Evolutionary conservation across 1,140 invertebrate species (phyloP).

Genomic region (Musca domestica): DNA sequence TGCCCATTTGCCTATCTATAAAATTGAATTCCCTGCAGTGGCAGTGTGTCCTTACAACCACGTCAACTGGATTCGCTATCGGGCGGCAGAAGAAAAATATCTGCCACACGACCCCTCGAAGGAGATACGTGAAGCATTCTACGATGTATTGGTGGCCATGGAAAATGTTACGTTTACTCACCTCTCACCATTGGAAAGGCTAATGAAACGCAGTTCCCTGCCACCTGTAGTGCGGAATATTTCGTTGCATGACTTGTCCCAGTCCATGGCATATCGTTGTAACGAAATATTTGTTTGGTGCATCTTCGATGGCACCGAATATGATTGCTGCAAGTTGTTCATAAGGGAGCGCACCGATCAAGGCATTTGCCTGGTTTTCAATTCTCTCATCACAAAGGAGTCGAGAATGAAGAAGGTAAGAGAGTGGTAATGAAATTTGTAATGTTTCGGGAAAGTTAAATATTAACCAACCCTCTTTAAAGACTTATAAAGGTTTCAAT

Average conservation of each 20-base stretch:
- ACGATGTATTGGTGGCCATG: slow-evolving; percentile 30
- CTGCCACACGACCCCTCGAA: slow-evolving; percentile 29
- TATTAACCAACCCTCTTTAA: too few relatives aligned
- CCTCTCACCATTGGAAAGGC: slow-evolving; percentile 30
- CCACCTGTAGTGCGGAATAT: too few relatives aligned
- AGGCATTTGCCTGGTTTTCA: slow-evolving; percentile 42
- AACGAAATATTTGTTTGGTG: slow-evolving; percentile 42
- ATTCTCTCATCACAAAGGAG: slow-evolving; percentile 40
- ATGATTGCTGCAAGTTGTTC: slow-evolving; percentile 42
- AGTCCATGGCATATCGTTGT: slow-evolving; percentile 40
- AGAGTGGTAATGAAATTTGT: too few relatives aligned
- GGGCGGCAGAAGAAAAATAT: slow-evolving; percentile 32
- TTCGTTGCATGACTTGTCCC: slow-evolving; percentile 20
- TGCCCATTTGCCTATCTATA: slow-evolving; percentile 66
- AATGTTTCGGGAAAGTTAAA: too few relatives aligned
- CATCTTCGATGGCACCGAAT: slow-evolving; percentile 35
- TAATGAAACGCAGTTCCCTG: too few relatives aligned
- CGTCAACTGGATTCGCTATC: slow-evolving; percentile 39
- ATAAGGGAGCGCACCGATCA: slow-evolving; percentile 38
- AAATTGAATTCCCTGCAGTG: slow-evolving; percentile 67
- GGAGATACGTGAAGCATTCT: slow-evolving; percentile 29
- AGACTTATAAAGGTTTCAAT: too few relatives aligned
- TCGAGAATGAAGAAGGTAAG: slow-evolving; percentile 36
- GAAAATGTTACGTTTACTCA: slow-evolving; percentile 31
- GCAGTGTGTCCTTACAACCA: slow-evolving; percentile 59